Conservation (phyloP, 2,888 invertebrate species). For the Microdon myrmicae region DNA sequence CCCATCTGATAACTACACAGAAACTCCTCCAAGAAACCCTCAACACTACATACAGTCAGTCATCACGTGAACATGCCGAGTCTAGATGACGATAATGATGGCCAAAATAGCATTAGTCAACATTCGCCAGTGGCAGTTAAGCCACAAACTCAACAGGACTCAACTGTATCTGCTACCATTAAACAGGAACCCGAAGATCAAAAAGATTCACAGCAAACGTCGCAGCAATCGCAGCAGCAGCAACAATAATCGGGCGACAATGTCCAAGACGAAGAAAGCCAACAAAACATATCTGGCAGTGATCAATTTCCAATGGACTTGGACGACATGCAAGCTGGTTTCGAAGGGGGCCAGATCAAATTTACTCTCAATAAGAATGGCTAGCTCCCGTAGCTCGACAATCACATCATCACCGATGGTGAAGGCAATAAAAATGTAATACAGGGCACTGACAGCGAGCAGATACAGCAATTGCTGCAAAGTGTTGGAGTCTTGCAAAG, state of each 20-base stretch:
- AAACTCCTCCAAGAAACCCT: conserved; percentile 67
- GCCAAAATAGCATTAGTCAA: conserved; percentile 53
- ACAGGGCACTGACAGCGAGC: conserved; percentile 64
- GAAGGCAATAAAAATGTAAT: conserved; percentile 67
- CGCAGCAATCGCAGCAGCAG: conserved; percentile 30
- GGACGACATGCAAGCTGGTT: conserved; percentile 67
- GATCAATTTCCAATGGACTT: conserved; percentile 66
- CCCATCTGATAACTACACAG: conserved; percentile 63
- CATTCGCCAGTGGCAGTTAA: conserved; percentile 47
- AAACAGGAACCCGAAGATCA: conserved; percentile 35
- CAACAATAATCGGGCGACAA: conserved; percentile 37
- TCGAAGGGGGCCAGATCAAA: conserved; percentile 66
- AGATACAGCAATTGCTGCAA: conserved; percentile 66
- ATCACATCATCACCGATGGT: conserved; percentile 67
- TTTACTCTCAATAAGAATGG: conserved; percentile 67
- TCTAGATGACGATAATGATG: conserved; percentile 66
- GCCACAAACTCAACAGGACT: conserved; percentile 39
- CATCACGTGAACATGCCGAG: conserved; percentile 67
- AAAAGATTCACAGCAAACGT: conserved; percentile 26
- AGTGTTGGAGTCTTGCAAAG: conserved; percentile 66
- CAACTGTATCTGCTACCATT: conserved; percentile 2
- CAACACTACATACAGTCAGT: conserved; percentile 66
- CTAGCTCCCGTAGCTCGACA: conserved; percentile 65
- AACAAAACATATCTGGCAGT: conserved; percentile 45
- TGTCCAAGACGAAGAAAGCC: conserved; percentile 40